Evolutionary conservation across 2,797 vertebrate genomes (phyloP), one percentile per base, ranked within the genome.

Genomic region (Smutsia gigantea): DNA sequence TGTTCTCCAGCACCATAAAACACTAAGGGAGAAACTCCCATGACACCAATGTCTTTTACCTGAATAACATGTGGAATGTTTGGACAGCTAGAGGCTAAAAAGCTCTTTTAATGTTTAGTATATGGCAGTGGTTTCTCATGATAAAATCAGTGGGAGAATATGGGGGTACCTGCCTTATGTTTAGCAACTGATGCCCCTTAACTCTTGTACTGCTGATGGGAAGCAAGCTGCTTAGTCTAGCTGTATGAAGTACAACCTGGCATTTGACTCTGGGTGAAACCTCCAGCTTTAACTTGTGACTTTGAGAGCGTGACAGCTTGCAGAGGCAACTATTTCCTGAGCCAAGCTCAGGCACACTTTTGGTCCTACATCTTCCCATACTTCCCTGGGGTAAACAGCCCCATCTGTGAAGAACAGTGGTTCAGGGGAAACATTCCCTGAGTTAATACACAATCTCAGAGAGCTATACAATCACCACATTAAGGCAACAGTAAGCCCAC

Each of bases 1-100:
- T 94, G 78, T 87, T 93, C 34, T 63, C 72, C 72, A 66, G 63
- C 81, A 83, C 19, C 64, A 69, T 42, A 95, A 72, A 96, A 97
- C 18, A 83, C 37, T 39, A 75, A 63, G 5, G 72, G 39, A 86
- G 39, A 82, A 82, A 72, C 13, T 37, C 42, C 4, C 68, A 51
- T 21, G 79, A 49, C 77, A 92, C 18, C 49, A 92, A 27, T 37
- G 77, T 77, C 37, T 95, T 90, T 87, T 85, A 75, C 78, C 37
- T 82, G 51, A 83, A 82, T 74, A 95, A 34, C 25, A 59, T 17
- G 63, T 61, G 10, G 29, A 84, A 57, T 85, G 84, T 57, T 90
- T 91, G 39, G 29, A 83, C 3, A 97, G 57, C n/a, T 42, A 49
- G 64, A 90, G 25, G 63, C 42, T 82, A 53, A 94, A 90, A 87